These are phyloP conservation scores for Pharmacophagus antenor DNA, from an alignment of 2,888 invertebrate species.

Conservation along the genomic window DNA sequence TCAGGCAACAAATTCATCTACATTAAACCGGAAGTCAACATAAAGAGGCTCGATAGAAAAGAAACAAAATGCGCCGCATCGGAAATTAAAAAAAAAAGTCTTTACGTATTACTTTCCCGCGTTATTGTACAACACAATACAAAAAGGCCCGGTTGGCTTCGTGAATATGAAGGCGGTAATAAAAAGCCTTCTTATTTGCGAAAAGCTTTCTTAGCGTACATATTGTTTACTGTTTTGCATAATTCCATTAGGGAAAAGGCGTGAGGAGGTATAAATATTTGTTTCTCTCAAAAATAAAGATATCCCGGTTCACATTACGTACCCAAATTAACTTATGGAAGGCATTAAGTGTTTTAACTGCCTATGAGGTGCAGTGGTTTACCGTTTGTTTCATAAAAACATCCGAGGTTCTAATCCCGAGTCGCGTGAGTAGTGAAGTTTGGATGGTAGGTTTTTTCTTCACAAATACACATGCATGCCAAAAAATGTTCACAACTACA, in stretches of 20 bases:
- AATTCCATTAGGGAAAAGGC: slow-evolving; percentile 26
- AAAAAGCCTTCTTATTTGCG: slow-evolving; percentile 22
- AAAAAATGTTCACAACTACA: too few species aligned
- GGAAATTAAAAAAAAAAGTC: slow-evolving; percentile 5
- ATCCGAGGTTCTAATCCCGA: too few species aligned
- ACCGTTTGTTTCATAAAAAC: too few species aligned
- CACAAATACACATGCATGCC: too few species aligned
- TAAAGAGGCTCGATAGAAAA: background rate
- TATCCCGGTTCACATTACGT: background rate
- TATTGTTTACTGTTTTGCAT: slow-evolving; percentile 28
- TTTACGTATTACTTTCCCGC: slow-evolving; percentile 5
- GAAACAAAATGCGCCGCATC: background rate
- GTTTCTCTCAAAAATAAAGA: slow-evolving; percentile 10
- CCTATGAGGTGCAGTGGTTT: too few species aligned
- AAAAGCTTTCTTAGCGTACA: slow-evolving; percentile 21
- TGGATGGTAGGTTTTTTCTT: too few species aligned
- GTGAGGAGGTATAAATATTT: slow-evolving; percentile 21
- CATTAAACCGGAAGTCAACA: background rate
- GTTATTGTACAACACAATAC: slow-evolving; percentile 3
- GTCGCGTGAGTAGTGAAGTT: too few species aligned
- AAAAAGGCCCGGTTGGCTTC: slow-evolving; percentile 8
- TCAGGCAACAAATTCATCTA: background rate
- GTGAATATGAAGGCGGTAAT: slow-evolving; percentile 17
- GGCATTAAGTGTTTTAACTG: background rate
- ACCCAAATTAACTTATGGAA: background rate